Percentiles rank a stretch among this genome's conserved stretches.
Conservation (phyloP, 2,113 vertebrate genomes). For the Okapia johnstoni region DNA sequence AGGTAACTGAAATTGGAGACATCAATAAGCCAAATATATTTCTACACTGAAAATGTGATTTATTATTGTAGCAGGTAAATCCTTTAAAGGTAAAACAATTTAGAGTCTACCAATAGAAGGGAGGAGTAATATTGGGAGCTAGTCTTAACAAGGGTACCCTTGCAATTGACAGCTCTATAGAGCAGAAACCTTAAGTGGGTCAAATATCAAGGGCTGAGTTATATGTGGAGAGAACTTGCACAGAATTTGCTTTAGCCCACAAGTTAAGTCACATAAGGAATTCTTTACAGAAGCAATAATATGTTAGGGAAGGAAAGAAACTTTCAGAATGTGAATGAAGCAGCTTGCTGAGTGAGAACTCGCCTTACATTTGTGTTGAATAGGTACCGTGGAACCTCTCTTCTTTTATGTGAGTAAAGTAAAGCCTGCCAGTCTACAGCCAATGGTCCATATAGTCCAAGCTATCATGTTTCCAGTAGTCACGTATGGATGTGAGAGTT, state of each 20-base stretch:
- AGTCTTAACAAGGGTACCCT: background rate
- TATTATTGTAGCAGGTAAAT: background rate
- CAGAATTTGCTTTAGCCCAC: background rate
- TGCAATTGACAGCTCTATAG: background rate
- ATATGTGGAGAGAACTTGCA: background rate
- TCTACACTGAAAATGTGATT: background rate
- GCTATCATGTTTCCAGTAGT: background rate
- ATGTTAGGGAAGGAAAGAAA: background rate
- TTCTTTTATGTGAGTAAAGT: background rate
- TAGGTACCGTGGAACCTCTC: rapidly evolving
- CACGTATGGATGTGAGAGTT: background rate
- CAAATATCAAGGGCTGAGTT: background rate
- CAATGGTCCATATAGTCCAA: background rate
- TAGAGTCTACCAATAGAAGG: background rate
- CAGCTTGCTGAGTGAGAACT: background rate
- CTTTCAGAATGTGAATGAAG: background rate
- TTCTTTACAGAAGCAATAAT: background rate
- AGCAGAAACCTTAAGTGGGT: background rate
- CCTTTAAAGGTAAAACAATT: background rate
- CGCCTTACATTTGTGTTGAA: background rate
- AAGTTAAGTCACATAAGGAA: background rate
- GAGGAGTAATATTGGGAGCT: background rate
- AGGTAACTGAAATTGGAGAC: background rate
- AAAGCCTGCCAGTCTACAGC: background rate
- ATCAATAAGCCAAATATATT: background rate